Base-by-base conservation (phyloP, 2,797 vertebrate species). In the Prunella strophiata region DNA sequence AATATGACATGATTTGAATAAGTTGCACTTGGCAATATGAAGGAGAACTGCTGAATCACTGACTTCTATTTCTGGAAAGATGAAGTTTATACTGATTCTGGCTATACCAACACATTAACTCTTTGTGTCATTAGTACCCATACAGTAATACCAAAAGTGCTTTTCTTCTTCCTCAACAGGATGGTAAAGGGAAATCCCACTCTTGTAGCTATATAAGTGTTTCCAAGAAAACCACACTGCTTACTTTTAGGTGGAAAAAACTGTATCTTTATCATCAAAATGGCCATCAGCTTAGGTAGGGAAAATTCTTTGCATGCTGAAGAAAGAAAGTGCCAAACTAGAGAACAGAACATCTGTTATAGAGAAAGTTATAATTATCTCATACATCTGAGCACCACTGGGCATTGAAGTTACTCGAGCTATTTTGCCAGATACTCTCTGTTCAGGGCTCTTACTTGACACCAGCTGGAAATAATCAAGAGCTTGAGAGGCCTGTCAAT, bases 321-420 rank as follows among this genome's bases (percentile, higher is more conserved):
- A 91, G 19, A 80, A 91, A 26, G 52, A 58, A 97, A 91, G 34
- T 86, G 84, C 96, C 95, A 96, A 97, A 86, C 19, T 22, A 22
- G 40, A 83, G 72, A 95, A 89, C 40, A 91, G 78, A 95, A 91
- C 93, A 95, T 96, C 90, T 96, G 96, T 87, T 93, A 38, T n/a
- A 54, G 86, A 96, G 76, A 91, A 89, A 42, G 50, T 58, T 94
- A 34, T 93, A 95, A 96, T 96, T 97, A 96, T 85, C 89, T 93
- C 87, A 34, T 36, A 78, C 84, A 85, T 96, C 84, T 95, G 91
- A 97, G 94, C 88, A 96, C 85, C 38, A 2, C 48, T 88, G 92
- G 96, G 88, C 91, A 95, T 29, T 85, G 67, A 91, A 96, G 84
- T 78, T 93, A 91, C 55, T 86, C 19, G 23, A 72, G 48, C 19